These are phyloP conservation scores for Hapalemur alaotrensis DNA, from an alignment of 2,797 vertebrate genomes.

Conservation along the genomic window DNA sequence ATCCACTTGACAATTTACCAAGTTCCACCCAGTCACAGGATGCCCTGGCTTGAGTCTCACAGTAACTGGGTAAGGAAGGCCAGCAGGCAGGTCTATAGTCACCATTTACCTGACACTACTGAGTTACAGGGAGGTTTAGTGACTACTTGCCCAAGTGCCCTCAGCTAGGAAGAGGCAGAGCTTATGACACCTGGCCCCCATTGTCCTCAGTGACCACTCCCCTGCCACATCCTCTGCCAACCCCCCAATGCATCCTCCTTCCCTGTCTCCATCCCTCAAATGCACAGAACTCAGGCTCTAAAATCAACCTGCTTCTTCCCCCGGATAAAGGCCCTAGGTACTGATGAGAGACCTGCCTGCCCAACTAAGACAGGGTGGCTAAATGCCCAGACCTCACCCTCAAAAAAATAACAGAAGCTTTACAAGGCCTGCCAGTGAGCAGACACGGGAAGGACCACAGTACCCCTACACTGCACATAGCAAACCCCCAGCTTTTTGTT, in stretches of 20 bases:
- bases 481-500: background rate
- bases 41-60: background rate
- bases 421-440: background rate
- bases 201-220: background rate
- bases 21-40: background rate
- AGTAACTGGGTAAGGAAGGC: background rate
- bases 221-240: background rate
- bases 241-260: background rate
- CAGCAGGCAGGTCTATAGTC: background rate
- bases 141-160: background rate
- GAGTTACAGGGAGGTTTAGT: background rate
- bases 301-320: background rate
- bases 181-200: background rate
- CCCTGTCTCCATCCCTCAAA: background rate
- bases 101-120: background rate
- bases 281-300: background rate
- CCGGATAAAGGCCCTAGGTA: background rate
- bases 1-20: slow-evolving; percentile 16
- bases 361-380: background rate
- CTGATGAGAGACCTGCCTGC: background rate
- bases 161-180: background rate
- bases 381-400: background rate
- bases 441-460: background rate
- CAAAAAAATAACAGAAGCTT: background rate
- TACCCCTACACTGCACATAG: background rate